These are phyloP conservation scores for Coreius guichenoti DNA, from an alignment of 2,797 vertebrate species.

Conservation along the genomic window DNA sequence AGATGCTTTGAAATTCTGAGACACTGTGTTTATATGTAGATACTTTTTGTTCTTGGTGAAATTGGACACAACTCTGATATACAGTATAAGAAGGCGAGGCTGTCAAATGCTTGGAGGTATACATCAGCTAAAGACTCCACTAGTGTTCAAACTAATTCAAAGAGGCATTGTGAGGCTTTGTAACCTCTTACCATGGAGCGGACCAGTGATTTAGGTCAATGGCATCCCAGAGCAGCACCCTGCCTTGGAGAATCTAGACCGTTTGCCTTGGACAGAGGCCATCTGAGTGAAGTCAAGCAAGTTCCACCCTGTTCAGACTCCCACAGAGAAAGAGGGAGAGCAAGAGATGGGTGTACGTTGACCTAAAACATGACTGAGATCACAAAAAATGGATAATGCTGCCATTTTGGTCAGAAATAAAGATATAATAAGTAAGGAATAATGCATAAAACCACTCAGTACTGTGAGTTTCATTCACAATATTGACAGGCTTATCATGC, in stretches of 20 bases:
- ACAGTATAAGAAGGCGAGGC: constrained; percentile 29
- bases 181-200: constrained; percentile 51
- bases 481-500: not conserved
- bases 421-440: not conserved
- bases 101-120: constrained; percentile 49
- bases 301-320: constrained; percentile 59
- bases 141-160: constrained; percentile 52
- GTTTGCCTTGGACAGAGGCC: constrained; percentile 60
- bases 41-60: constrained; percentile 22
- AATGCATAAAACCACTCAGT: not conserved
- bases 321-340: constrained; percentile 49
- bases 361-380: constrained; percentile 45
- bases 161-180: constrained; percentile 55
- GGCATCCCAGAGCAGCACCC: constrained; percentile 54
- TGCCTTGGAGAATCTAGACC: constrained; percentile 54
- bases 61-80: constrained; percentile 35
- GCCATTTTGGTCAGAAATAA: constrained; percentile 5
- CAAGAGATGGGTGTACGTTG: constrained; percentile 38
- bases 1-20: constrained; percentile 39
- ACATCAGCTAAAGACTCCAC: constrained; percentile 42
- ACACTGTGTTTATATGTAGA: constrained; percentile 35
- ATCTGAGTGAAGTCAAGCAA: constrained; percentile 61
- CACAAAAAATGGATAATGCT: constrained; percentile 6
- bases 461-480: not conserved
- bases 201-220: constrained; percentile 60